Base-by-base conservation (phyloP, 2,888 invertebrate species). In the Artemia sinica region DNA sequence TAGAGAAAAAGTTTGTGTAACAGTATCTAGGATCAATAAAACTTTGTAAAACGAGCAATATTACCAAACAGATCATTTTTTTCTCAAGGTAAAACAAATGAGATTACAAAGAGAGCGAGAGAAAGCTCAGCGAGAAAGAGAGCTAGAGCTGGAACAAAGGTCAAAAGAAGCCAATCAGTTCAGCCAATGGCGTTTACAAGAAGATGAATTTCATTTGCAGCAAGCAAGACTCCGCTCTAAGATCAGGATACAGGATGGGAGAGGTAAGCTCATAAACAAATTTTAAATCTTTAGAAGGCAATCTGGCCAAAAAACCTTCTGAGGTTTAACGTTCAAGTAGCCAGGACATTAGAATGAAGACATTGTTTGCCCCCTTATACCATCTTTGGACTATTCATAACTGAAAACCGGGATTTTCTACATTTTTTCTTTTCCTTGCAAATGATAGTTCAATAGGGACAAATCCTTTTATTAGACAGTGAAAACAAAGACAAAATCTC, bases 131-230 rank as follows among this genome's bases (percentile, higher is more conserved):
- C 79, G 88, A 11, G 91, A 91, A 76, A 87, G 88, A 71, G 90
- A 91, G 76, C 85, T 87, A 78, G 85, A 87, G 76, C 82, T 89
- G 77, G 82, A 91, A 75, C 93, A 96, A 75, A 82, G 92, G 74
- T 85, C 91, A 75, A 89, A 91, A 80, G 87, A 92, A 80, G 87
- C 93, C 69, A 89, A 91, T 70, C 91, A 91, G 77, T 87, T 89
- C 78, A 85, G 89, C 77, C 90, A 90, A 75, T 97, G 96, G 94
- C 89, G 91, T 75, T 84, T 88, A 58, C 95, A 96, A 76, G 98
- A 99, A 80, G 95, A 97, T 79, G 86, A 91, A 78, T 98, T 99
- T 81, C 97, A 97, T 77, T 81, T 98, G 75, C 89, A 96, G 75
- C 98, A 99, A 81, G 96, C 97, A 0, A 84, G 92, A 52, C 80